Percentiles rank a stretch among this genome's conserved stretches.
These are phyloP conservation scores for Anoplopoma fimbria DNA, from an alignment of 2,113 vertebrate species.

Conservation along the genomic window DNA sequence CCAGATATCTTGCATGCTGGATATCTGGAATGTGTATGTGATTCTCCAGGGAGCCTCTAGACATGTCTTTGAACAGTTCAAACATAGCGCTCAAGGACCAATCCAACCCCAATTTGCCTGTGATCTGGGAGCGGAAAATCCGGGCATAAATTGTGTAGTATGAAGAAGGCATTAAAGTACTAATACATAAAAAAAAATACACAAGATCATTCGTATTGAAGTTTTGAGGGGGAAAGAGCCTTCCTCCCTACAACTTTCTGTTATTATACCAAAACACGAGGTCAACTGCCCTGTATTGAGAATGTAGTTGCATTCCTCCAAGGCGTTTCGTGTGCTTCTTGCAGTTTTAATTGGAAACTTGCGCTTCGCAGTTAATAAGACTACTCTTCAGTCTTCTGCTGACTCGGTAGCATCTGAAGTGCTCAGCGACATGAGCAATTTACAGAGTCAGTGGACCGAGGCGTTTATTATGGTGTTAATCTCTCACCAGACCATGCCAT, in stretches of 20 bases:
- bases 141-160: not conserved
- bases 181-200: not conserved
- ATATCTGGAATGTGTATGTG: not conserved
- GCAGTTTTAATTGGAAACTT: constrained; percentile 67
- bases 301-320: constrained; percentile 17
- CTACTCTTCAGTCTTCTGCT: constrained; percentile 54
- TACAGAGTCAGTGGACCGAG: constrained; percentile 78
- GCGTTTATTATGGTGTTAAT: constrained; percentile 81
- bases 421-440: constrained; percentile 80
- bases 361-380: constrained; percentile 12
- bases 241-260: not conserved
- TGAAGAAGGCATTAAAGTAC: not conserved
- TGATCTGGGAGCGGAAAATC: not conserved
- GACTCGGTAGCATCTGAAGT: constrained; percentile 65
- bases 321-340: constrained; percentile 25
- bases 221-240: not conserved
- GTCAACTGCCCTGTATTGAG: not conserved
- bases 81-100: not conserved
- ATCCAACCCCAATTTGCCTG: too few relatives aligned
- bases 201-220: not conserved
- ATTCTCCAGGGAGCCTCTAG: not conserved
- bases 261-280: constrained; percentile 3
- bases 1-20: not conserved
- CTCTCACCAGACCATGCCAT: constrained; percentile 63
- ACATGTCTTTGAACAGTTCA: not conserved